Evolutionary conservation across 53 echinoderm and acorn worm genomes (phyloP).

Genomic region (Echinometra lucunter): DNA sequence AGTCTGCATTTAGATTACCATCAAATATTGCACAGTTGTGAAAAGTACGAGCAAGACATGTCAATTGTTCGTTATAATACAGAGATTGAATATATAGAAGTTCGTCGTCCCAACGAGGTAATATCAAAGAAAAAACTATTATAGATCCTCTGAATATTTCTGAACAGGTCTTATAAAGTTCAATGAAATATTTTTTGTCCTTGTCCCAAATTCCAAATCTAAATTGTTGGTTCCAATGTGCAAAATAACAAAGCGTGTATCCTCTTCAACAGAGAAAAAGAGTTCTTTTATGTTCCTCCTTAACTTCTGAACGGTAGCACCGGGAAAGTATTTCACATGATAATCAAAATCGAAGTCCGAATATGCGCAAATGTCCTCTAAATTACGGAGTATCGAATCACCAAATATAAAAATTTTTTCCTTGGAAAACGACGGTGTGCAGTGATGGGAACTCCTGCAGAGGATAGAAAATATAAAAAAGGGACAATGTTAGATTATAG

Average conservation of each 20-base stretch:
- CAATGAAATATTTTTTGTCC: no score
- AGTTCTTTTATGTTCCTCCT: no score
- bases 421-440: neutral
- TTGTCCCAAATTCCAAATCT: no score
- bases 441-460: constrained; percentile 28
- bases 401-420: neutral
- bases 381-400: neutral
- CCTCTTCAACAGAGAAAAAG: no score
- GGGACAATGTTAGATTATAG: no score
- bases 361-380: neutral
- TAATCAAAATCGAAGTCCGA: neutral
- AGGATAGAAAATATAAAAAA: neutral
- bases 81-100: no score
- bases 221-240: neutral
- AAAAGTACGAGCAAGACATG: neutral
- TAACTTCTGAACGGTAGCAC: no score
- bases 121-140: no score
- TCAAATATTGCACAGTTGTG: neutral
- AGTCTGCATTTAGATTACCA: neutral
- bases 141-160: no score
- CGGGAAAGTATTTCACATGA: neutral
- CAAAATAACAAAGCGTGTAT: neutral
- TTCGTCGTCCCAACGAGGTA: no score
- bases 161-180: no score
- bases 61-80: no score